Conservation (phyloP, 2,888 invertebrate species). For the Sabatieria punctata region DNA sequence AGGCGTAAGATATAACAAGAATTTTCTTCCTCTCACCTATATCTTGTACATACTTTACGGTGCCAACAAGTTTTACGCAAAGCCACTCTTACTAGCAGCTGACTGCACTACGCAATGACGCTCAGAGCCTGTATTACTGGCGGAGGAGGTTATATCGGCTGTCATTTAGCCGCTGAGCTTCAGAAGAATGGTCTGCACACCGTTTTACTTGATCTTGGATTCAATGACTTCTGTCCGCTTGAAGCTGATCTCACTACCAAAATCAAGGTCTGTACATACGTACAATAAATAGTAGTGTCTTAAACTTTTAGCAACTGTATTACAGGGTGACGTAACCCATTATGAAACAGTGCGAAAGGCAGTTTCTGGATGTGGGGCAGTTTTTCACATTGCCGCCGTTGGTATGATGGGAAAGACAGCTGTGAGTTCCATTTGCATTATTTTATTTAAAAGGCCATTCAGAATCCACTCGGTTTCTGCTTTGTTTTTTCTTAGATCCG, state of each 20-base stretch:
- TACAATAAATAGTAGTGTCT: neutral
- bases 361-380: conserved; percentile 30
- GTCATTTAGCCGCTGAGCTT: conserved; percentile 30
- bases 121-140: conserved; percentile 33
- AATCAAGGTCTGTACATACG: conserved; percentile 9
- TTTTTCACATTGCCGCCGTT: conserved; percentile 38
- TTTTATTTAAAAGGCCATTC: too few species aligned
- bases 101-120: too few species aligned
- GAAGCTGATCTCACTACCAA: conserved; percentile 8
- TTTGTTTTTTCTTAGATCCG: too few species aligned
- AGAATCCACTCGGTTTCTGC: too few species aligned
- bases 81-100: too few species aligned
- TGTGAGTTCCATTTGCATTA: conserved; percentile 8
- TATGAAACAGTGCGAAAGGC: conserved; percentile 21
- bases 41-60: too few species aligned
- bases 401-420: conserved; percentile 35
- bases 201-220: conserved; percentile 27
- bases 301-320: neutral
- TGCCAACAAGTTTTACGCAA: too few species aligned
- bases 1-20: too few species aligned
- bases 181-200: conserved; percentile 29
- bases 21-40: too few species aligned
- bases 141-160: conserved; percentile 36
- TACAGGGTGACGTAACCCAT: conserved; percentile 32
- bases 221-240: conserved; percentile 11